Evolutionary conservation across 2,888 invertebrate genomes (phyloP), one percentile per base, ranked within the genome.

Genomic region (Watsonalla binaria): DNA sequence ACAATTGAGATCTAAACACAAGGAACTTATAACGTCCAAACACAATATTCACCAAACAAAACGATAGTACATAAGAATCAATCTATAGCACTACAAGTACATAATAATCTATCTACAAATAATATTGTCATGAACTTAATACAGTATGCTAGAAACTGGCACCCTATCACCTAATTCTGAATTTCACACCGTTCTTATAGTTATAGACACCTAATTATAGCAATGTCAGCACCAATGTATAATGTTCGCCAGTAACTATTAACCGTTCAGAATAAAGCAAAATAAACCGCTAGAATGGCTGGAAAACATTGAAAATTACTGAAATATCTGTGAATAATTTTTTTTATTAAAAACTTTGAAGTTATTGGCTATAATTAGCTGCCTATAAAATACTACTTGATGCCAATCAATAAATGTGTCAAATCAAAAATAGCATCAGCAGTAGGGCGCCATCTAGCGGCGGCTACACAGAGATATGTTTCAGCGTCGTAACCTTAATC

Each of bases 121-220:
- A 56, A 78, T 83, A 83, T 85, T 85, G 85, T 85, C 85, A 84
- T 83, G 78, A 73, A 78, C 77, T 72, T 74, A 76, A 76, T 80
- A 77, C 72, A 77, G 63, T 79, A 76, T 67, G 56, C 68, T 74
- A 76, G 56, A 65, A 54, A 56, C 55, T 54, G 54, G 55, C 51
- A 45, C 14, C 51, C 50, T 50, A 53, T 56, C 53, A 46, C 15
- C 53, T 9, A 39, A 49, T 45, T 52, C 45, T 39, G 48, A 35
- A 42, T 46, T n/a, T 51, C 13, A 35, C 45, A 37, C 15, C 46
- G 46, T 46, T 24, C 24, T 24, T 24, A 24, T 24, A 24, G 24
- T 24, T 24, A 4, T 24, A 24, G 48, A 46, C 50, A 42, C 46
- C 53, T 53, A 49, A 42, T 42, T 5, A 6, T 11, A 11, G 5